Conservation (phyloP, 1,140 invertebrate species). For the Drosophila funebris region DNA sequence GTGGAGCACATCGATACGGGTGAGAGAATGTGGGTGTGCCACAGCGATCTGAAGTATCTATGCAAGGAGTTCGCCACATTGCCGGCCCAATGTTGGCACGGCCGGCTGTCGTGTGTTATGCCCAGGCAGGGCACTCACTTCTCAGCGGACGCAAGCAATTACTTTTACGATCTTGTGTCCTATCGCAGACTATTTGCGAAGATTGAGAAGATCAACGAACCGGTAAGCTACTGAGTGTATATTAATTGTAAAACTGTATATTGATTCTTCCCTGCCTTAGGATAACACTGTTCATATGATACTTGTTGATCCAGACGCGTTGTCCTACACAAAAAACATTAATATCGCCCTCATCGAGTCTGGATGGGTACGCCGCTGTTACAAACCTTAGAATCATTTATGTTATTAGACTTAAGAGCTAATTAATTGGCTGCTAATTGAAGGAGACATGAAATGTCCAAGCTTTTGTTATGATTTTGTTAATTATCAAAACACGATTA, state of each 20-base stretch:
- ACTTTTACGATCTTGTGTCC: conserved; percentile 38
- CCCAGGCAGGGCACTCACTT: conserved; percentile 41
- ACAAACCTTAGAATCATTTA: conserved; percentile 2
- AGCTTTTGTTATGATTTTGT: no score
- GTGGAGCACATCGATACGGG: conserved; percentile 69
- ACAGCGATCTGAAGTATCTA: conserved; percentile 53
- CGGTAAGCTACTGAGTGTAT: conserved; percentile 1
- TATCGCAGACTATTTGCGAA: conserved; percentile 47
- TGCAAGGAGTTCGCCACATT: conserved; percentile 49
- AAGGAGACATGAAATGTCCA: not conserved
- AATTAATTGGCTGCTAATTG: no score
- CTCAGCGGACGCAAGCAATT: conserved; percentile 36
- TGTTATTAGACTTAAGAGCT: not conserved
- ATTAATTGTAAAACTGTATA: not conserved
- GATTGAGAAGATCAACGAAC: conserved; percentile 34
- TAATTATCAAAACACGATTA: no score
- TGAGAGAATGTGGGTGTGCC: conserved; percentile 33
- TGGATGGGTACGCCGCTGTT: conserved; percentile 52
- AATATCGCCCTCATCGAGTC: conserved; percentile 55
- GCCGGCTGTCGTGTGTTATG: conserved; percentile 43
- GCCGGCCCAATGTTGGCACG: conserved; percentile 43
- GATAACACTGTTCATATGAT: conserved; percentile 44
- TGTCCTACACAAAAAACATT: conserved; percentile 26
- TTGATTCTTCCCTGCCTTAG: conserved; percentile 14
- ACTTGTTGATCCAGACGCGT: conserved; percentile 48